Evolutionary conservation across 2,888 invertebrate species (phyloP), one percentile per base, ranked within the genome.

Genomic region (Leptinotarsa peninsularis): DNA sequence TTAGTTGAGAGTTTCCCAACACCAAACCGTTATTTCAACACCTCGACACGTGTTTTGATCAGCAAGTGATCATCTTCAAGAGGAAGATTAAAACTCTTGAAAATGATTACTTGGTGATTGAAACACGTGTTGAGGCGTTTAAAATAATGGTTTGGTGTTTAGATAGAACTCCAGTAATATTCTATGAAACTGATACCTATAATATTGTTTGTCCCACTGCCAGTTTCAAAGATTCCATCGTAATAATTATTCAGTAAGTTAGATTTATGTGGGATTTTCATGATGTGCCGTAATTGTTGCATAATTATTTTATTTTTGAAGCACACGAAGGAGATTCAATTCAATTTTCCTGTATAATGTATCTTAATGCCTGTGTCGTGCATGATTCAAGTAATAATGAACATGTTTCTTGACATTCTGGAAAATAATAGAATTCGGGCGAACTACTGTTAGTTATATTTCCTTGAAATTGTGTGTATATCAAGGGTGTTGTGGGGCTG

Each of bases 141-240:
- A 33, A 33, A 33, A 33, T 33, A 33, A 33, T 5, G 5, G 27
- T 33, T 33, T 33, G 27, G 27, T 5, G 0, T 33, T 33, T 0
- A 4, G 5, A 5, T 33, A 5, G 5, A 27, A 33, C 27, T 33
- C 27, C 27, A 1, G 0, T 33, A 33, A 33, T 33, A 5, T 14
- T 43, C 43, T 21, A 56, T 58, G 58, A 73, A 70, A 56, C 66
- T 70, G 21, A 63, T 72, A 74, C 72, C 58, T 70, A 60, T 63
- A 67, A 75, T 78, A 79, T 79, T 78, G 74, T 79, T 82, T 79
- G 72, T 76, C 80, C 81, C 83, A 82, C 83, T 83, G 83, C 83
- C 82, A 82, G 78, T 81, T 79, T 75, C 72, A 67, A 67, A 78
- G 18, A 58, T 23, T 14, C 14, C 23, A 58, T 21, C 14, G 49